Evolutionary conservation across 2,888 invertebrate species (phyloP).

Genomic region (Melieria picta): DNA sequence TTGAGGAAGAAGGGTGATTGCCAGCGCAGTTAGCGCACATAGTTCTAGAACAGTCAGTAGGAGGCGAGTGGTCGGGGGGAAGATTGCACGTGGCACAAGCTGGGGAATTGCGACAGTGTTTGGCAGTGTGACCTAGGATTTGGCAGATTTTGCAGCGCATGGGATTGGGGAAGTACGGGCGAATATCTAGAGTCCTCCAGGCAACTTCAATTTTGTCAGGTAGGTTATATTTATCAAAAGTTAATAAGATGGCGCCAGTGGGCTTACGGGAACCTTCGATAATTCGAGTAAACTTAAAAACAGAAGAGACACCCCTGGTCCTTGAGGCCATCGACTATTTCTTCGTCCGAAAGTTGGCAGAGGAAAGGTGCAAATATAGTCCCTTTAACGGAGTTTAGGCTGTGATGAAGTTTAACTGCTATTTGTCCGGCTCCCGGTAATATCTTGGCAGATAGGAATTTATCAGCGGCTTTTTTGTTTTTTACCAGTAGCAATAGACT

Average conservation of each 20-base stretch:
- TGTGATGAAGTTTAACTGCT: not conserved
- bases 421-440: not conserved
- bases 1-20: too few species aligned
- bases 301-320: not conserved
- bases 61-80: too few species aligned
- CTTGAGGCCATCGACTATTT: constrained; percentile 10
- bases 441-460: not conserved
- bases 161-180: not conserved
- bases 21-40: too few species aligned
- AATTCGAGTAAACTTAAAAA: not conserved
- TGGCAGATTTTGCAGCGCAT: too few species aligned
- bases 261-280: not conserved
- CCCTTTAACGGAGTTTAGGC: constrained; percentile 7
- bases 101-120: too few species aligned
- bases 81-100: too few species aligned
- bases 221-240: not conserved
- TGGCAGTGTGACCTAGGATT: too few species aligned
- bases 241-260: constrained; percentile 12
- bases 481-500: not conserved
- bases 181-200: not conserved
- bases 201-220: not conserved
- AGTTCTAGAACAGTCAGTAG: too few species aligned
- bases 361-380: constrained; percentile 11
- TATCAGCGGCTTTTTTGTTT: constrained; percentile 3
- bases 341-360: constrained; percentile 5